Evolutionary conservation across 2,113 vertebrate species (phyloP).

Genomic region (Acrocephalus kingi): DNA sequence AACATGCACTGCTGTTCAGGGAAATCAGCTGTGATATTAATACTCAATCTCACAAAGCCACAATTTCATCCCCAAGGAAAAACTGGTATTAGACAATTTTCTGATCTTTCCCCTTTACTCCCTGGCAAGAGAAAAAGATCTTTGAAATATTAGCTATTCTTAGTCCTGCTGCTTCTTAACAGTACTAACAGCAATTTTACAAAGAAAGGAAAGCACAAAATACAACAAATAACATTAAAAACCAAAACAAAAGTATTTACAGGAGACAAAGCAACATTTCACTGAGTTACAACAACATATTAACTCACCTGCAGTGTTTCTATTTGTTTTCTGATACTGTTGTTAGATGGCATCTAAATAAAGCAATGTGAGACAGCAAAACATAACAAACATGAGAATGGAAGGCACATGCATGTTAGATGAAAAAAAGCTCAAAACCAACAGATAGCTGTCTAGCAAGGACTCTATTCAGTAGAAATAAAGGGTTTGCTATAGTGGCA

Average conservation of each 20-base stretch:
- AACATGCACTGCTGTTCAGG: conserved; percentile 9
- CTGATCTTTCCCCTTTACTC: not conserved
- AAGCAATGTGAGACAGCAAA: conserved; percentile 90
- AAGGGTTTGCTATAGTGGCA: not conserved
- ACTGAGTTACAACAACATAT: conserved; percentile 62
- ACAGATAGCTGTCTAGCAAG: conserved; percentile 73
- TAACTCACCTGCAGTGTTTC: conserved; percentile 99
- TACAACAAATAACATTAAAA: conserved; percentile 44
- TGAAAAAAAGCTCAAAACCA: conserved; percentile 82
- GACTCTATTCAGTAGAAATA: conserved; percentile 82
- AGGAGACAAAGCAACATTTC: conserved; percentile 68
- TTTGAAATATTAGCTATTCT: not conserved
- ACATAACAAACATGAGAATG: conserved; percentile 86
- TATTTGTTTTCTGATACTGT: conserved; percentile 99
- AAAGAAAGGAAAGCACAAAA: conserved; percentile 57
- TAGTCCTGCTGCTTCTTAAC: not conserved
- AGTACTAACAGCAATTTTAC: not conserved
- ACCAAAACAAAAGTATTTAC: conserved; percentile 9
- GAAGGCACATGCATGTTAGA: conserved; percentile 87
- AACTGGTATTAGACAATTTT: not conserved
- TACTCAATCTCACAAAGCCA: not conserved
- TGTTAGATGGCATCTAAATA: conserved; percentile 99
- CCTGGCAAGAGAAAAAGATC: not conserved
- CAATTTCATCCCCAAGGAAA: not conserved
- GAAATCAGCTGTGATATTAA: not conserved